Base-by-base conservation (phyloP, 2,888 invertebrate species). In the Sphaerophoria taeniata region DNA sequence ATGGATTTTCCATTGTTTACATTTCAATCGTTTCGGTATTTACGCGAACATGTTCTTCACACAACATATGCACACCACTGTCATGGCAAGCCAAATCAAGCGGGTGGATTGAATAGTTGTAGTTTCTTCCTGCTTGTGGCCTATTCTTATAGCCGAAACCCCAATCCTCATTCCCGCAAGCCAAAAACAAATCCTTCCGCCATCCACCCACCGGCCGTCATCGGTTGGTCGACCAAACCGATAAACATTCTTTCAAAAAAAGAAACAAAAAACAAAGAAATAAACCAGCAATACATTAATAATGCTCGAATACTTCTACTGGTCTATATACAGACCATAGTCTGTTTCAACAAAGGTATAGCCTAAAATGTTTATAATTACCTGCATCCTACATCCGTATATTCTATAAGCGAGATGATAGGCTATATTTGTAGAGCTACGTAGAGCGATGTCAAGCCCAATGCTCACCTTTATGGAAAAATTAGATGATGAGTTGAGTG, bases 331-430 rank as follows among this genome's bases (percentile, higher is more conserved):
- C 12, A 49, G 45, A 58, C 24, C 34, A 55, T 39, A 12, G 65
- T 60, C 24, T 56, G 31, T 69, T 58, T 16, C 36, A 58, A 47
- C 47, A 43, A 34, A 67, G 51, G 67, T 63, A 51, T 58, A 80
- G 49, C 69, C 63, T 69, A 34, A 49, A 76, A 85, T 85, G 85
- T 85, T 85, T 85, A 85, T 85, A 85, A 85, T 85, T 81, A 85
- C 85, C 85, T 85, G 85, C 85, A 85, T 85, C 85, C 85, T 76
- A 85, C 80, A 85, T 85, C 80, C 84, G 84, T 73, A 71, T n/a
- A n/a, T n/a, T 77, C 49, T 49, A 36, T 16, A 55, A 3, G 11
- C 43, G 43, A 24, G 24, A 6, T 16, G 14, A 49, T 36, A 34
- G 39, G 51, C 53, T 73, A 49, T 78, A 80, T 76, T 60, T 80